phyloP scores from a whole-genome alignment of 2,797 vertebrate species.

The Mionectes olivaceus region DNA sequence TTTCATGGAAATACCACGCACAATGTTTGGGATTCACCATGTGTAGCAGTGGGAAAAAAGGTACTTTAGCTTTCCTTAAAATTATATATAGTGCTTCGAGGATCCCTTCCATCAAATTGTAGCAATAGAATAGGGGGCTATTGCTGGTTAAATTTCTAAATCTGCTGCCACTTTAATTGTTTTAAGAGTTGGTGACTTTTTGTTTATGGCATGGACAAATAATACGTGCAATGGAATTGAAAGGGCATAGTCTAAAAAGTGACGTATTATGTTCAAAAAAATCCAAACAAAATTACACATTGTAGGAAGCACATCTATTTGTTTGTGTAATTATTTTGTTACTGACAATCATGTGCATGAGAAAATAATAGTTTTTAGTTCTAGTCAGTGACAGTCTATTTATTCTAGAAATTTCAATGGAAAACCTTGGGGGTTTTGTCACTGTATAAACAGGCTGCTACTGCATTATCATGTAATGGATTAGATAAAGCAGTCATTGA shows the following conservation, averaged over 20 bases:
- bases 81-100: not conserved
- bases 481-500: constrained; percentile 7
- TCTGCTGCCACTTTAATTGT: not conserved
- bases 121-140: not conserved
- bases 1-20: not conserved
- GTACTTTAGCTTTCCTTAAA: not conserved
- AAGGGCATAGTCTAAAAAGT: not conserved
- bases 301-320: not conserved
- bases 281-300: not conserved
- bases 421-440: not conserved
- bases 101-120: not conserved
- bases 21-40: not conserved
- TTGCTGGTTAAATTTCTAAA: not conserved
- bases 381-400: not conserved
- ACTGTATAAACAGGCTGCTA: not conserved
- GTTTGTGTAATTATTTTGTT: constrained; percentile 30
- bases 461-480: not conserved
- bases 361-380: not conserved
- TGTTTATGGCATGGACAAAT: not conserved
- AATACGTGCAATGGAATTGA: not conserved
- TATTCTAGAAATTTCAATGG: not conserved
- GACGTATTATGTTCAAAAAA: not conserved
- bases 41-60: not conserved
- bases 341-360: not conserved
- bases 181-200: not conserved